A percentile compares a stretch with the other conserved stretches of the same genome.
These are phyloP conservation scores for Trichogramma evanescens DNA, from an alignment of 2,888 invertebrate genomes.

Conservation along the genomic window DNA sequence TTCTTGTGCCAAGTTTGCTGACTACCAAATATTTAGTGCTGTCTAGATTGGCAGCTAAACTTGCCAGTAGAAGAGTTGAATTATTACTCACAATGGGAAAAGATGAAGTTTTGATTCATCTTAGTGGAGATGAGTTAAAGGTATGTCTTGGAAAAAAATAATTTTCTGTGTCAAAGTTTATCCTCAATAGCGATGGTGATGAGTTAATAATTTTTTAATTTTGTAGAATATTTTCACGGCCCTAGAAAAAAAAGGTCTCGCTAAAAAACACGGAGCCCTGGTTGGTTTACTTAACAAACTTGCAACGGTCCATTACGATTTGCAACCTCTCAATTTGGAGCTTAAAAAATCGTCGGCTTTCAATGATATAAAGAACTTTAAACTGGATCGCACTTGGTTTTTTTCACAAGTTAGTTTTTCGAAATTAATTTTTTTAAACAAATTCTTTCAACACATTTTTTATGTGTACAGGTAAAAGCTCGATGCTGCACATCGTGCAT, in stretches of 20 bases:
- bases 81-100: constrained; percentile 57
- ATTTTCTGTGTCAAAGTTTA: not conserved
- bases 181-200: not conserved
- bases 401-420: constrained; percentile 49
- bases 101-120: constrained; percentile 58
- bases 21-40: constrained; percentile 62
- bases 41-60: constrained; percentile 62
- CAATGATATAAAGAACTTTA: constrained; percentile 54
- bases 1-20: constrained; percentile 59
- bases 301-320: constrained; percentile 57
- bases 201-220: not conserved
- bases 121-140: constrained; percentile 61
- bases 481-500: constrained; percentile 47
- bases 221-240: constrained; percentile 56
- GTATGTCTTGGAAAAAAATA: not conserved
- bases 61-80: constrained; percentile 65
- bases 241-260: constrained; percentile 55
- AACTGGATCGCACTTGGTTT: constrained; percentile 60
- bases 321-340: constrained; percentile 58
- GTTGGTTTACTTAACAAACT: constrained; percentile 60
- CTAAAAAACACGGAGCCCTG: constrained; percentile 53
- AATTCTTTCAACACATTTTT: not conserved
- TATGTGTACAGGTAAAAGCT: constrained; percentile 46
- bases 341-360: constrained; percentile 57
- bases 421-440: not conserved